phyloP scores from a whole-genome alignment of 64 coral and sea anemone species.

The Montipora cactus region DNA sequence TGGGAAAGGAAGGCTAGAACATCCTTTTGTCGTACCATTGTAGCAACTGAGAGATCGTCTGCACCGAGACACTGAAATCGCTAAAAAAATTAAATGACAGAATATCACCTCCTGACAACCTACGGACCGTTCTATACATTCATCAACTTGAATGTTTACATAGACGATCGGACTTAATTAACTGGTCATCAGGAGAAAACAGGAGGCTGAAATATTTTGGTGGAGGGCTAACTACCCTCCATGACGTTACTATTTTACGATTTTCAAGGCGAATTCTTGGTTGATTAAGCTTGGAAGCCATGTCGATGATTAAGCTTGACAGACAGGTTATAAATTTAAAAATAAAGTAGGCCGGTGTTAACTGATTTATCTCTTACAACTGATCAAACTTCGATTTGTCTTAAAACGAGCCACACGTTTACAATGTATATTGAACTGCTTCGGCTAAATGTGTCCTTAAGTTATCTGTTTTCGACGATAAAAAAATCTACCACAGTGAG shows the following conservation, averaged over 20 bases:
- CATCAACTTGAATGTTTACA: not conserved
- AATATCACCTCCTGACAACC: not conserved
- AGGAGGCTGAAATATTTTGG: not conserved
- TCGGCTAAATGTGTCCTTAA: no score
- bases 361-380: no score
- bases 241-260: no score
- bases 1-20: conserved; percentile 82
- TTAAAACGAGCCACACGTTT: not conserved
- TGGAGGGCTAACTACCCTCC: no score
- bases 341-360: no score
- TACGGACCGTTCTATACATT: not conserved
- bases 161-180: not conserved
- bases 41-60: conserved; percentile 79
- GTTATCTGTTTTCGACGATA: not conserved
- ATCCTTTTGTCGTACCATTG: conserved; percentile 86
- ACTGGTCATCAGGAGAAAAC: not conserved
- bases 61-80: conserved; percentile 76
- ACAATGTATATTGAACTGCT: no score
- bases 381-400: not conserved
- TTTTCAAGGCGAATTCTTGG: no score
- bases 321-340: no score
- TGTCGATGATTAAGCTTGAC: no score
- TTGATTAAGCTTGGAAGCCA: no score
- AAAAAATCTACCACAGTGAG: not conserved
- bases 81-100: conserved; percentile 50